Conservation (phyloP, 2,113 vertebrate genomes). For the Leucopsar rothschildi region DNA sequence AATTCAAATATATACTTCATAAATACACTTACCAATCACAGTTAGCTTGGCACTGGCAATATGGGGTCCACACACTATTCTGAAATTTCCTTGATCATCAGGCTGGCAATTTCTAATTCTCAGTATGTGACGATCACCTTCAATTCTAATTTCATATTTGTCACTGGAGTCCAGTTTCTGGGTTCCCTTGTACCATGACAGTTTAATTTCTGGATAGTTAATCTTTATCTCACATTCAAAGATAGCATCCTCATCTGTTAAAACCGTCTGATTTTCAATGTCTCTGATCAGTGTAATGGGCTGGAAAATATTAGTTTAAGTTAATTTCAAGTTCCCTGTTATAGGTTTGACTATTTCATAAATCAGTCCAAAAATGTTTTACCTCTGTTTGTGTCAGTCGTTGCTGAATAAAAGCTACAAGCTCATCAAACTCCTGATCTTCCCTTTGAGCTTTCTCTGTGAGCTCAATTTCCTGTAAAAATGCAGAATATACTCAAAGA, state of each 20-base stretch:
- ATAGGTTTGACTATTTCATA: not conserved
- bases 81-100: constrained; percentile 91
- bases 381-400: constrained; percentile 95
- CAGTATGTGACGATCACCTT: constrained; percentile 83
- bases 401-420: constrained; percentile 95
- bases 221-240: constrained; percentile 93
- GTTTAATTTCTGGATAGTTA: constrained; percentile 95
- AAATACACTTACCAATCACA: constrained; percentile 83
- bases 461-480: constrained; percentile 82
- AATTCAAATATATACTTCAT: not conserved
- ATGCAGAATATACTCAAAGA: not conserved
- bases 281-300: constrained; percentile 89
- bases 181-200: constrained; percentile 97
- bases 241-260: constrained; percentile 80
- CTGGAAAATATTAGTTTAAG: constrained; percentile 74
- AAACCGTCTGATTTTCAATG: constrained; percentile 83
- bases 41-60: constrained; percentile 92
- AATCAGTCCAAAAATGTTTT: constrained; percentile 1
- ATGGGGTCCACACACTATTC: constrained; percentile 93
- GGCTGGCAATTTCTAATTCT: constrained; percentile 84
- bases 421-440: constrained; percentile 84
- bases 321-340: not conserved
- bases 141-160: constrained; percentile 86
- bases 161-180: constrained; percentile 85
- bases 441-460: constrained; percentile 82